These are phyloP conservation scores for Panagrolaimus sp. DNA, from an alignment of 1,140 invertebrate genomes.

Conservation along the genomic window DNA sequence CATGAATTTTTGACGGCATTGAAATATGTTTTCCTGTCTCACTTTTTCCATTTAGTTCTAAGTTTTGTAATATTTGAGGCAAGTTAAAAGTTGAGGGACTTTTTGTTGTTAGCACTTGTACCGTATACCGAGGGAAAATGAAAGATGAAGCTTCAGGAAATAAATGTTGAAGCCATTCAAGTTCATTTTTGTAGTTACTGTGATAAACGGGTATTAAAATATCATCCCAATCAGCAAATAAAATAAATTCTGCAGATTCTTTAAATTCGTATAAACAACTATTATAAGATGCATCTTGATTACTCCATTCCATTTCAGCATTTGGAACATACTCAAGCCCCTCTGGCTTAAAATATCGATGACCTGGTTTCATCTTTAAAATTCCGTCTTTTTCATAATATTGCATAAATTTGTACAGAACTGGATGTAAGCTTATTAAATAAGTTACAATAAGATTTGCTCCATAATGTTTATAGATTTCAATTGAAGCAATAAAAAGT, in stretches of 20 bases:
- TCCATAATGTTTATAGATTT: constrained; percentile 33
- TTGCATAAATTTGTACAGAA: constrained; percentile 20
- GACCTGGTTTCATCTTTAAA: constrained; percentile 23
- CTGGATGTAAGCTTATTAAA: constrained; percentile 20
- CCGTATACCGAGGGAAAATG: too few species aligned
- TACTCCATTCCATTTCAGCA: constrained; percentile 30
- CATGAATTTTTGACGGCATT: too few species aligned
- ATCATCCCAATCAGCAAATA: constrained; percentile 39
- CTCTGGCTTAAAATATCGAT: constrained; percentile 25
- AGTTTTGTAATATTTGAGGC: too few species aligned
- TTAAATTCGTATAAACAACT: constrained; percentile 36
- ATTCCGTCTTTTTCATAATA: constrained; percentile 31
- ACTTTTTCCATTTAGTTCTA: too few species aligned
- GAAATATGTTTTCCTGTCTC: too few species aligned
- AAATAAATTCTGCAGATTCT: constrained; percentile 39
- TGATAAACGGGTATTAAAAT: constrained; percentile 8
- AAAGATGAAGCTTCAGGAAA: too few species aligned
- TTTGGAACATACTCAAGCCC: constrained; percentile 28
- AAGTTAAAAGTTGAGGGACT: too few species aligned
- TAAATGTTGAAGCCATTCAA: too few species aligned
- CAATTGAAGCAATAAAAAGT: constrained; percentile 25
- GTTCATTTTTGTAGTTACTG: too few species aligned
- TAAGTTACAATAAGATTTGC: constrained; percentile 30
- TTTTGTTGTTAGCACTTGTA: too few species aligned
- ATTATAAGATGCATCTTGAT: constrained; percentile 28